A percentile compares a stretch with the other conserved stretches of the same genome.
Evolutionary conservation across 2,888 invertebrate species (phyloP).

Genomic region (Nomada fabriciana): DNA sequence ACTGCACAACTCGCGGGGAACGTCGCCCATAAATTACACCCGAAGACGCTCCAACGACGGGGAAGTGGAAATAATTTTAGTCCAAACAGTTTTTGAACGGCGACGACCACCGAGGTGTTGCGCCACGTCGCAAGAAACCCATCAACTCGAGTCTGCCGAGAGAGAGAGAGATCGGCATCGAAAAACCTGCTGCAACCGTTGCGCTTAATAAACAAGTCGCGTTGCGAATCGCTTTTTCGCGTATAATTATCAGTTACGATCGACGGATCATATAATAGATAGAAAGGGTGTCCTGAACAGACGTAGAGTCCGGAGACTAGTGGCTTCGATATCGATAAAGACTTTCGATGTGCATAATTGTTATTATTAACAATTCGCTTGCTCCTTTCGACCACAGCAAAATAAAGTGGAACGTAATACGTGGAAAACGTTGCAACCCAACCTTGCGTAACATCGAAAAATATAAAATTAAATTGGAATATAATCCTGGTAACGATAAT

Average conservation of each 20-base stretch:
- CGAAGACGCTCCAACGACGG: conserved; percentile 13
- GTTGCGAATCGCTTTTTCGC: conserved; percentile 14
- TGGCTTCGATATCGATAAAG: neutral
- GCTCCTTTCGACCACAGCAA: no score
- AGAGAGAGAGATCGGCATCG: conserved; percentile 4
- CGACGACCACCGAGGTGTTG: conserved; percentile 23
- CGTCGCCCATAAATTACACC: conserved; percentile 33
- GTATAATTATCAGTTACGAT: conserved; percentile 5
- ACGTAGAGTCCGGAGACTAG: conserved; percentile 9
- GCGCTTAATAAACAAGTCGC: conserved; percentile 12
- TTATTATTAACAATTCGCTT: neutral
- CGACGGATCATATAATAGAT: neutral
- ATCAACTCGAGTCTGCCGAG: conserved; percentile 16
- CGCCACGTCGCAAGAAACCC: conserved; percentile 25
- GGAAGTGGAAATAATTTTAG: conserved; percentile 29
- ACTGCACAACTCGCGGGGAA: neutral
- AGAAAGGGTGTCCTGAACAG: neutral
- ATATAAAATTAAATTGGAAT: neutral
- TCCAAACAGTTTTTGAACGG: conserved; percentile 26
- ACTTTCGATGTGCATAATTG: neutral
- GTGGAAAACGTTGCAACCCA: no score
- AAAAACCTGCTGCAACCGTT: conserved; percentile 10
- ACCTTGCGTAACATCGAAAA: neutral
- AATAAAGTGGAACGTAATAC: no score
- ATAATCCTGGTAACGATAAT: no score